phyloP scores from a whole-genome alignment of 2,113 vertebrate genomes.

The Danionella cerebrum region DNA sequence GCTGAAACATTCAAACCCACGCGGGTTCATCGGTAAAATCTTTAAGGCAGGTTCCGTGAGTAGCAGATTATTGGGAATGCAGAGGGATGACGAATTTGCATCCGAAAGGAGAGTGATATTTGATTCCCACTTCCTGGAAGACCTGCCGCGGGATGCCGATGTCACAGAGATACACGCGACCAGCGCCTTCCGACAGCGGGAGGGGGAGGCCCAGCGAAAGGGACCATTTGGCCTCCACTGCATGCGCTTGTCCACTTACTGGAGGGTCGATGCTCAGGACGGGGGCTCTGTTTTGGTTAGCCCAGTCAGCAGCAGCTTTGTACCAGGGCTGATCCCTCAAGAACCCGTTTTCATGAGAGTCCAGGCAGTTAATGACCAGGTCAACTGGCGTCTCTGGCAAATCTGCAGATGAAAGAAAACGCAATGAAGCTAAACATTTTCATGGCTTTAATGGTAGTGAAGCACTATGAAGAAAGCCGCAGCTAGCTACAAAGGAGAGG shows the following conservation, averaged over 20 bases:
- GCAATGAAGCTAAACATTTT: too few species aligned
- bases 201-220: constrained; percentile 87
- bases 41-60: constrained; percentile 32
- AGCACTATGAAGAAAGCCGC: too few species aligned
- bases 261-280: constrained; percentile 95
- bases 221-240: constrained; percentile 94
- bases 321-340: constrained; percentile 96
- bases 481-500: too few species aligned
- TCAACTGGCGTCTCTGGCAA: constrained; percentile 90
- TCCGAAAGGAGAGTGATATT: constrained; percentile 92
- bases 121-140: constrained; percentile 92
- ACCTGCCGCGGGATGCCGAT: constrained; percentile 91
- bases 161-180: constrained; percentile 90
- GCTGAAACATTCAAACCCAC: background rate
- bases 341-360: constrained; percentile 91
- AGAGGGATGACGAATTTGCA: constrained; percentile 97
- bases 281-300: constrained; percentile 89
- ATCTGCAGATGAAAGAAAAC: constrained; percentile 58
- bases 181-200: constrained; percentile 79
- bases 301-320: constrained; percentile 89
- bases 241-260: constrained; percentile 74
- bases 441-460: too few species aligned
- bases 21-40: background rate
- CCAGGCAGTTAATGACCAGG: constrained; percentile 94
- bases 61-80: constrained; percentile 71